These are phyloP conservation scores for Schizopygopsis malacanthus DNA, from an alignment of 2,797 vertebrate genomes.

Conservation along the genomic window DNA sequence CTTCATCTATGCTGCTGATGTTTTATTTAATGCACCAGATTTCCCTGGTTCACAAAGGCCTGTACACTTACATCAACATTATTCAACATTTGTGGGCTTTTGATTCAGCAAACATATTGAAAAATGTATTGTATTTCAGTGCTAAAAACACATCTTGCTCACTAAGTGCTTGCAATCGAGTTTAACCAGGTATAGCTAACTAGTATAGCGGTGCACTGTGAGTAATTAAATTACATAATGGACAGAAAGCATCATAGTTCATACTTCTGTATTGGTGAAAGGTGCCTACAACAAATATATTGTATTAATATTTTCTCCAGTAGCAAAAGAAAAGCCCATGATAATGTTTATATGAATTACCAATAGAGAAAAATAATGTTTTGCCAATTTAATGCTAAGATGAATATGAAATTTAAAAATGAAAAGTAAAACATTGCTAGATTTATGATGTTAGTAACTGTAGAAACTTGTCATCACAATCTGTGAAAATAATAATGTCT, in stretches of 20 bases:
- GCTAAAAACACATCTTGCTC: not conserved
- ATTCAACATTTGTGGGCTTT: not conserved
- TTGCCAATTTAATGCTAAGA: not conserved
- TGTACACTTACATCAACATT: not conserved
- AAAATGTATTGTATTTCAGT: not conserved
- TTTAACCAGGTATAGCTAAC: not conserved
- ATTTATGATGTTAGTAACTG: not conserved
- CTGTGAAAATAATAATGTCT: not conserved
- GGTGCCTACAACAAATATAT: not conserved
- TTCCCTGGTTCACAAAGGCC: conserved; percentile 10
- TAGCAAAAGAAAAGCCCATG: not conserved
- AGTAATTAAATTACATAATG: not conserved
- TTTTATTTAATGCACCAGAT: conserved; percentile 20
- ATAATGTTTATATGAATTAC: not conserved
- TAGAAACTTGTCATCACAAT: not conserved
- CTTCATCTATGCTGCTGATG: not conserved
- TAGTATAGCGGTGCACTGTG: not conserved
- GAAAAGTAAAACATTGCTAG: not conserved
- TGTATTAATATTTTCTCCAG: not conserved
- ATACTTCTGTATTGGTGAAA: not conserved
- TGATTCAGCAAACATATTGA: not conserved
- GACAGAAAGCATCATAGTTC: not conserved
- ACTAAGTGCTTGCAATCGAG: not conserved
- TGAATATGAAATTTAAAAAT: not conserved
- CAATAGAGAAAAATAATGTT: not conserved